Percentiles rank a stretch among this genome's conserved stretches.
These are phyloP conservation scores for Haliclystus octoradiatus DNA, from an alignment of 30 jellyfish, hydroid and myxozoan species.

Conservation along the genomic window DNA sequence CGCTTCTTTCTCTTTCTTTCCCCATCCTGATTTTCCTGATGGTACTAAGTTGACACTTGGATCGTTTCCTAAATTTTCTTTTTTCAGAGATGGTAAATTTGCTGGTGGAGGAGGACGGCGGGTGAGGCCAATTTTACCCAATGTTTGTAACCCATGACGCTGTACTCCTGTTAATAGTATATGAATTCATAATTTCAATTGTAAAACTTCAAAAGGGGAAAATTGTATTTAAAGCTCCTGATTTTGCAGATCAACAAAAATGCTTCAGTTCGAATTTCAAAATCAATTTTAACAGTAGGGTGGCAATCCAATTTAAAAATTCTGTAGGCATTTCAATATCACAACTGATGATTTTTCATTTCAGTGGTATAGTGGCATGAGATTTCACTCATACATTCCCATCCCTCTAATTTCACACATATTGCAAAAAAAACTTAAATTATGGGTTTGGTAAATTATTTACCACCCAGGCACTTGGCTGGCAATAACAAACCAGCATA, in stretches of 20 bases:
- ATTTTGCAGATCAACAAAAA: too few relatives aligned
- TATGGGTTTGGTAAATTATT: too few relatives aligned
- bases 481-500: too few relatives aligned
- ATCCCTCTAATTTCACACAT: too few relatives aligned
- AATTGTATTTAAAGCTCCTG: not conserved
- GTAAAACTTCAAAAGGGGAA: not conserved
- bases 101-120: conserved; percentile 87
- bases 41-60: conserved; percentile 94
- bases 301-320: too few relatives aligned
- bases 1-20: conserved; percentile 63
- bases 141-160: conserved; percentile 92
- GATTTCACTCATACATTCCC: too few relatives aligned
- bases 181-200: not conserved
- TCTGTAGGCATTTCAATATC: too few relatives aligned
- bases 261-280: not conserved
- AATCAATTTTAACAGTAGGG: not conserved
- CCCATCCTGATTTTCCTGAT: conserved; percentile 92
- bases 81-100: conserved; percentile 82
- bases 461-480: too few relatives aligned
- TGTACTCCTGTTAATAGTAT: conserved; percentile 17
- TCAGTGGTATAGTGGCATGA: too few relatives aligned
- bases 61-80: conserved; percentile 96
- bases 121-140: conserved; percentile 84
- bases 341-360: too few relatives aligned
- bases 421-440: too few relatives aligned